Conservation (phyloP, 2,888 invertebrate species). For the Hedya salicella region DNA sequence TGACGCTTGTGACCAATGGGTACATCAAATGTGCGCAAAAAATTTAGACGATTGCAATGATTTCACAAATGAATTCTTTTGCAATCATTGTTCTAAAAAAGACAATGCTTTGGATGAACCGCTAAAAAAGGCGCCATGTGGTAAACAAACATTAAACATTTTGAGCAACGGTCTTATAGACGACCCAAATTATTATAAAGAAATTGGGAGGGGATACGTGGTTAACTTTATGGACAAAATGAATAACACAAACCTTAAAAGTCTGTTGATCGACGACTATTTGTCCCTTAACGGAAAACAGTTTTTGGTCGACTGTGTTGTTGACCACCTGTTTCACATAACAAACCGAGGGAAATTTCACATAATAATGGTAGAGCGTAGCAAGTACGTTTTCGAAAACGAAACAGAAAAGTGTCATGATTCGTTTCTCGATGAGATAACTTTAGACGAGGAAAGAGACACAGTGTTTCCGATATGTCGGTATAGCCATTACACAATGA, state of each 20-base stretch:
- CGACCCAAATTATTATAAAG: too few relatives aligned
- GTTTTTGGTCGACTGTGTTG: neutral
- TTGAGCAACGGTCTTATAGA: too few relatives aligned
- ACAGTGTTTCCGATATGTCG: constrained; percentile 12
- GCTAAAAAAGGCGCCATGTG: too few relatives aligned
- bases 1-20: constrained; percentile 2
- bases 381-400: neutral
- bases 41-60: neutral
- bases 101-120: too few relatives aligned
- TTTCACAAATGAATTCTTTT: neutral
- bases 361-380: neutral
- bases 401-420: neutral
- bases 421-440: neutral
- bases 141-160: too few relatives aligned
- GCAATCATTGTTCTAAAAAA: constrained; percentile 6
- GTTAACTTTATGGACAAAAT: too few relatives aligned
- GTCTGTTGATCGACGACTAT: too few relatives aligned
- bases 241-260: too few relatives aligned
- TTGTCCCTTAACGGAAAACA: neutral
- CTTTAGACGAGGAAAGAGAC: neutral
- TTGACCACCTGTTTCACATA: neutral
- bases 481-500: neutral
- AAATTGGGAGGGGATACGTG: too few relatives aligned
- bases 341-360: neutral
- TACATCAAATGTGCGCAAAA: neutral